Conservation (phyloP, 92 coral and sea anemone genomes). For the Parazoanthus atlanticus region DNA sequence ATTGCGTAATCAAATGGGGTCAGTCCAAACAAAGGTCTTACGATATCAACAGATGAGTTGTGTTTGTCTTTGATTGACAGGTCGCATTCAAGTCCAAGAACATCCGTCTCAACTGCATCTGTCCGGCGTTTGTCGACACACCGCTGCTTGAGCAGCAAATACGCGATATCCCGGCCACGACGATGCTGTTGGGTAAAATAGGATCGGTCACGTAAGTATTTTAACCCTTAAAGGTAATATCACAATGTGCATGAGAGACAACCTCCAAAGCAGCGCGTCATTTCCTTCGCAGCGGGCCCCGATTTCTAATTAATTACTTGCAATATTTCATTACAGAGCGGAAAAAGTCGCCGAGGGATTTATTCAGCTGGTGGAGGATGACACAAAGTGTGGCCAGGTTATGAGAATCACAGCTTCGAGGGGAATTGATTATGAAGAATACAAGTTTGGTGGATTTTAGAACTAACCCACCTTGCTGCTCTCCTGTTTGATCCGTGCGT, state of each 20-base stretch:
- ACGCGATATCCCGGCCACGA: conserved; percentile 44
- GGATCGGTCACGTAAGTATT: conserved; percentile 70
- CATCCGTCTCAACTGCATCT: conserved; percentile 67
- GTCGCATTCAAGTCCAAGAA: conserved; percentile 65
- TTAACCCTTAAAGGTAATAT: too few relatives aligned
- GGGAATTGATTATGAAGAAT: conserved; percentile 63
- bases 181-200: conserved; percentile 48
- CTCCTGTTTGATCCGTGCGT: not conserved
- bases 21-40: too few relatives aligned
- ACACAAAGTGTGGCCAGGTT: conserved; percentile 58
- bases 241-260: too few relatives aligned
- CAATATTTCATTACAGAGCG: conserved; percentile 47
- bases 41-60: not conserved
- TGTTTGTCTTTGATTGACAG: not conserved
- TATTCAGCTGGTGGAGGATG: conserved; percentile 64
- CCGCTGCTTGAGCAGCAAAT: conserved; percentile 59
- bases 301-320: not conserved
- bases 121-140: conserved; percentile 78
- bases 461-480: not conserved
- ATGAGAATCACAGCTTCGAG: conserved; percentile 54
- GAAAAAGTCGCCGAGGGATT: conserved; percentile 71
- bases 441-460: conserved; percentile 47
- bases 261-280: too few relatives aligned
- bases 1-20: too few relatives aligned
- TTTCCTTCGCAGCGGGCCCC: not conserved